Conservation (phyloP, 92 coral and sea anemone species). For the Epizoanthus ramosus region DNA sequence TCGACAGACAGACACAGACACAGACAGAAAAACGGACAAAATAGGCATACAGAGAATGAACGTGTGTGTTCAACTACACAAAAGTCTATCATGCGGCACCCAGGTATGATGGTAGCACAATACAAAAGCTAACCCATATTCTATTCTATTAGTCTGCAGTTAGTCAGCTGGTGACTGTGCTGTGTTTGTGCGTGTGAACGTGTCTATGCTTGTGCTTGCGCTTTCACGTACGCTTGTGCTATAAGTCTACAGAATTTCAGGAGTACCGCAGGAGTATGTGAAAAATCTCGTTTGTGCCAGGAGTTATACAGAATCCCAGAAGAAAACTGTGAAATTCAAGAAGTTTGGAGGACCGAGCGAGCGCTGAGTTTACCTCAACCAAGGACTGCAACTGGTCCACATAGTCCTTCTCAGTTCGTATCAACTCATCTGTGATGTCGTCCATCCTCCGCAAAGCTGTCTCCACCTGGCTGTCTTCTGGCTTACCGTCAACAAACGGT, state of each 20-base stretch:
- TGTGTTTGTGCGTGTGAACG: too few relatives aligned
- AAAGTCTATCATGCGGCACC: too few relatives aligned
- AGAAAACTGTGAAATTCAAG: too few relatives aligned
- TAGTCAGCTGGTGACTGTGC: too few relatives aligned
- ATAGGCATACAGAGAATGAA: neutral
- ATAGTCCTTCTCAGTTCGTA: constrained; percentile 84
- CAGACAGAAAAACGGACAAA: neutral
- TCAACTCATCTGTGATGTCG: constrained; percentile 69
- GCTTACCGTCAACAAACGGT: constrained; percentile 72
- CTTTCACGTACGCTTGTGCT: too few relatives aligned
- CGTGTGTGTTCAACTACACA: too few relatives aligned
- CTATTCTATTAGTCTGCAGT: too few relatives aligned
- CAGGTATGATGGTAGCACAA: too few relatives aligned
- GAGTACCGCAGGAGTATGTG: neutral
- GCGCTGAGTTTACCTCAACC: constrained; percentile 69
- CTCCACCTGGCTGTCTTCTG: constrained; percentile 50
- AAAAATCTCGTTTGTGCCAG: too few relatives aligned
- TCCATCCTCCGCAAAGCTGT: constrained; percentile 67
- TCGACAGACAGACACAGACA: neutral
- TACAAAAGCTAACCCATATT: too few relatives aligned
- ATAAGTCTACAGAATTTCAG: neutral
- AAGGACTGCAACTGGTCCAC: constrained; percentile 75
- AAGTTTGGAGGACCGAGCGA: neutral
- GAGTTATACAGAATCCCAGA: too few relatives aligned
- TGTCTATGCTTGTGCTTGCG: too few relatives aligned